Percentiles rank a stretch among this genome's conserved stretches.
Conservation (phyloP, 2,797 vertebrate genomes). For the Halcyon chelicuti region DNA sequence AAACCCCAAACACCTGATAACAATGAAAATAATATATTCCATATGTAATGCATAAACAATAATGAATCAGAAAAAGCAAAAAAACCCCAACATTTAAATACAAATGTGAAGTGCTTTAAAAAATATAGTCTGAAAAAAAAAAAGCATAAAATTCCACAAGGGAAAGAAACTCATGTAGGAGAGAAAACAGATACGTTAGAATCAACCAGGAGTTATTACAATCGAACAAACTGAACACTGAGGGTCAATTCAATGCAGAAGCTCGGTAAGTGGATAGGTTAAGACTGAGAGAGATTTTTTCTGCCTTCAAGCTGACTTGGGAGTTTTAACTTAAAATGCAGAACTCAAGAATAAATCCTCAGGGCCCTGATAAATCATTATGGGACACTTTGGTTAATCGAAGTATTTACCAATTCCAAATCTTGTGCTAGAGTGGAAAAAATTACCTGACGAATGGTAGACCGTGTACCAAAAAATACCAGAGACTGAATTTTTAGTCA, state of each 20-base stretch:
- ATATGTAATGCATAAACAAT: neutral
- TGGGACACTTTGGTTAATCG: neutral
- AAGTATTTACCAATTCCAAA: neutral
- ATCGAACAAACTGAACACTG: conserved; percentile 2
- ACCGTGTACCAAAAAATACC: neutral
- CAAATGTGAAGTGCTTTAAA: conserved; percentile 50
- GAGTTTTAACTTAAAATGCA: neutral
- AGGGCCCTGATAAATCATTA: neutral
- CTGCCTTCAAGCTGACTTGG: neutral
- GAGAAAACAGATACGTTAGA: conserved; percentile 24
- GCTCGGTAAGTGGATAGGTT: neutral
- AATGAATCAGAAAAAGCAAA: neutral
- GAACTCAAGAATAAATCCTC: neutral
- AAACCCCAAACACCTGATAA: neutral
- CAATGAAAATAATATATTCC: conserved; percentile 42
- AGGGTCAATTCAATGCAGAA: conserved; percentile 19
- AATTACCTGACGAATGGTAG: neutral
- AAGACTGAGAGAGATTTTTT: neutral
- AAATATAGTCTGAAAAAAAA: conserved; percentile 4
- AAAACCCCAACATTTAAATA: conserved; percentile 15
- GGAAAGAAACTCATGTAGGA: neutral
- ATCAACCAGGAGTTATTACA: conserved; percentile 5
- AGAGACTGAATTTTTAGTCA: neutral
- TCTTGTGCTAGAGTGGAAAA: neutral
- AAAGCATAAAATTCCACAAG: neutral